A percentile compares a stretch with the other conserved stretches of the same genome.
phyloP scores from a whole-genome alignment of 2,888 invertebrate genomes.

The Brachylomia viminalis region DNA sequence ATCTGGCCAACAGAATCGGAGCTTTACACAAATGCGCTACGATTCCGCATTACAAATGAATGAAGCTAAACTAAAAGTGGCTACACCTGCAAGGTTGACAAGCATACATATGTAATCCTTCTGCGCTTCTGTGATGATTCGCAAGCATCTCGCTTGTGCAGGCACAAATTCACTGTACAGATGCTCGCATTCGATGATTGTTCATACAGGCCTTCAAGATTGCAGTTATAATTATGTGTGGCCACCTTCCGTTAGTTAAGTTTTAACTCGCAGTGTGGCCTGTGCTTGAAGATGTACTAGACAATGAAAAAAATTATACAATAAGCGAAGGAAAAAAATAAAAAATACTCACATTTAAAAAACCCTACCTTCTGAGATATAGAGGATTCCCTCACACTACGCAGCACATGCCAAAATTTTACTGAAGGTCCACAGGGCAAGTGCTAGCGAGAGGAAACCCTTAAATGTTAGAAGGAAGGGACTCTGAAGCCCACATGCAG shows the following conservation, averaged over 20 bases:
- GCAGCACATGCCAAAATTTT: background rate
- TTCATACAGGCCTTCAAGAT: background rate
- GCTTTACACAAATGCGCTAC: background rate
- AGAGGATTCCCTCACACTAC: slow-evolving; percentile 8
- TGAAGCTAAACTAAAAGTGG: background rate
- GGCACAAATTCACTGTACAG: background rate
- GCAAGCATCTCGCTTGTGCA: background rate
- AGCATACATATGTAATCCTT: background rate
- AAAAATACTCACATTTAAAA: slow-evolving; percentile 40
- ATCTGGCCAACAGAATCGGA: background rate
- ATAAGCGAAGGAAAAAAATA: background rate
- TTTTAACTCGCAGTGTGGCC: background rate
- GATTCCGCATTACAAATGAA: slow-evolving; percentile 2
- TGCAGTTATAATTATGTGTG: background rate
- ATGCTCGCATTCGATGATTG: background rate
- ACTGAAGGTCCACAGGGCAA: background rate
- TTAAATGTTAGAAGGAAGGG: slow-evolving; percentile 6
- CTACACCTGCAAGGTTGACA: background rate
- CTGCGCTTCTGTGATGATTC: background rate
- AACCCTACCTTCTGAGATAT: background rate
- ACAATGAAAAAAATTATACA: background rate
- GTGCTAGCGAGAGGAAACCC: slow-evolving; percentile 6
- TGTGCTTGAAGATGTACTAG: background rate
- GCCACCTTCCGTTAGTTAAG: background rate
- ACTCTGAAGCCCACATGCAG: slow-evolving; percentile 19